A percentile compares a stretch with the other conserved stretches of the same genome.
Evolutionary conservation across 2,888 invertebrate genomes (phyloP).

Genomic region (Melanophora roralis): DNA sequence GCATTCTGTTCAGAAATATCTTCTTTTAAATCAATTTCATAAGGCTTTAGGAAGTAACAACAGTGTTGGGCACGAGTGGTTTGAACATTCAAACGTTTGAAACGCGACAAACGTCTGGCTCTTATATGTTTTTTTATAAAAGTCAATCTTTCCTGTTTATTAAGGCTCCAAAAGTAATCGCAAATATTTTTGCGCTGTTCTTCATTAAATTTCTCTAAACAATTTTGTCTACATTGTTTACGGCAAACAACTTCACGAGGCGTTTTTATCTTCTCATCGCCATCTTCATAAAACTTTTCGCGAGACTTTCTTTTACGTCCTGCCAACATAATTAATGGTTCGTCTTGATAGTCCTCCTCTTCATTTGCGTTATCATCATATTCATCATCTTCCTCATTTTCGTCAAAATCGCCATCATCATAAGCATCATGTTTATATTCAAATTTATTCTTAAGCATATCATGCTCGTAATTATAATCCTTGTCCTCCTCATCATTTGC

Average conservation of each 20-base stretch:
- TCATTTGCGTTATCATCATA: constrained; percentile 3
- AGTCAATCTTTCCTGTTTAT: constrained; percentile 39
- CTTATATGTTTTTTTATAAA: constrained; percentile 56
- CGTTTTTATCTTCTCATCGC: constrained; percentile 7
- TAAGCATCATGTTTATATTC: constrained; percentile 11
- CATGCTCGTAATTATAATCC: background rate
- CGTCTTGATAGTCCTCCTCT: constrained; percentile 35
- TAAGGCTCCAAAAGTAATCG: constrained; percentile 57
- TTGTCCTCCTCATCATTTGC: background rate
- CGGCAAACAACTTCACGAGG: constrained; percentile 42
- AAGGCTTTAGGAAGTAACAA: constrained; percentile 55
- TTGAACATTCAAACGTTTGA: constrained; percentile 26
- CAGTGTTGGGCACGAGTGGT: constrained; percentile 53
- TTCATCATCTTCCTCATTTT: constrained; percentile 24
- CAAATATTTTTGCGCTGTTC: constrained; percentile 53
- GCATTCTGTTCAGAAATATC: background rate
- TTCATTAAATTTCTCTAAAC: constrained; percentile 52
- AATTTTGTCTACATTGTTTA: constrained; percentile 60
- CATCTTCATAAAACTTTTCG: background rate
- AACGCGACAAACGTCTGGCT: constrained; percentile 43
- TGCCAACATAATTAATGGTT: constrained; percentile 42
- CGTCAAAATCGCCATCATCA: background rate
- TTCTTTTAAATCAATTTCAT: constrained; percentile 10
- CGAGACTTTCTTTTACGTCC: constrained; percentile 43
- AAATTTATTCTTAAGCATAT: background rate